A percentile compares a stretch with the other conserved stretches of the same genome.
These are phyloP conservation scores for Stratiomys singularior DNA, from an alignment of 2,888 invertebrate genomes.

Conservation along the genomic window DNA sequence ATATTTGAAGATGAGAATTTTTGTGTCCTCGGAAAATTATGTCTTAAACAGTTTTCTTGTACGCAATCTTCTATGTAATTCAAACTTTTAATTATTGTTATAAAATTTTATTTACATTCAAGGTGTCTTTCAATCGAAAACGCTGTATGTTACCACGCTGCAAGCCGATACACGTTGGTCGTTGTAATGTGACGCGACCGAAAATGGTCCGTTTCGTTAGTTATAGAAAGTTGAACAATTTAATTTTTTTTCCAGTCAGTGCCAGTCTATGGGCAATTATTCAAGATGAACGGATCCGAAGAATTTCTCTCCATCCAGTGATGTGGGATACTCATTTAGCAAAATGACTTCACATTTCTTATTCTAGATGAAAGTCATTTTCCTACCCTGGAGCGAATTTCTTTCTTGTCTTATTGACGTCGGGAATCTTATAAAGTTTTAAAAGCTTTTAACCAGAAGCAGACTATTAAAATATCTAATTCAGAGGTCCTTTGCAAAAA, in stretches of 20 bases:
- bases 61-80: too few relatives aligned
- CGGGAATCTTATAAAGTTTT: neutral
- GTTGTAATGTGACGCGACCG: neutral
- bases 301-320: neutral
- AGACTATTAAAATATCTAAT: neutral
- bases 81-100: too few relatives aligned
- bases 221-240: slow-evolving; percentile 34
- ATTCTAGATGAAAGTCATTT: slow-evolving; percentile 21
- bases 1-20: too few relatives aligned
- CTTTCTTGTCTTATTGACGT: slow-evolving; percentile 1
- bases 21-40: too few relatives aligned
- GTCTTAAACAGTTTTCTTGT: too few relatives aligned
- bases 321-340: slow-evolving; percentile 22
- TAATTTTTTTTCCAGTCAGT: slow-evolving; percentile 35
- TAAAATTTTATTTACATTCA: too few relatives aligned
- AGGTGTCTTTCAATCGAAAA: neutral
- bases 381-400: neutral
- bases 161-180: neutral
- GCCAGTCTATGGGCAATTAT: slow-evolving; percentile 2
- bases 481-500: neutral
- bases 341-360: slow-evolving; percentile 43
- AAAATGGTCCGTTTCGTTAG: neutral
- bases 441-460: slow-evolving; percentile 4
- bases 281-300: neutral
- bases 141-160: neutral